Conservation (phyloP, 1,140 invertebrate species). For the Megalonaias nervosa region DNA sequence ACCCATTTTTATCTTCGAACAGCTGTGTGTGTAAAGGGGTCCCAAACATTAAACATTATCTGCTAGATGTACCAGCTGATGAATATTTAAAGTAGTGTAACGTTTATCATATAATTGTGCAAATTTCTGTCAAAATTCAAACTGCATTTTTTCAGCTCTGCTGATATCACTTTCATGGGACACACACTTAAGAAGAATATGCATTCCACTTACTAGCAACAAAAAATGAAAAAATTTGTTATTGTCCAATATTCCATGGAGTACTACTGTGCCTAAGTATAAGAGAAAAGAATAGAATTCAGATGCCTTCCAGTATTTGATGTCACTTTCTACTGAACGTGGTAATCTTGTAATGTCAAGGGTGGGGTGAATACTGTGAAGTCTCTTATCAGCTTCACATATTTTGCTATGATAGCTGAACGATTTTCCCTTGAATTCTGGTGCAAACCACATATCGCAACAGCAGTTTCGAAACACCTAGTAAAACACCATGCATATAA, state of each 20-base stretch:
- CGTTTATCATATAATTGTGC: slow-evolving; percentile 18
- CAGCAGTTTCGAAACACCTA: slow-evolving; percentile 31
- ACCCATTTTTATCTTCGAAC: slow-evolving; percentile 30
- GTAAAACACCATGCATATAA: background rate
- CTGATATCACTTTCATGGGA: slow-evolving; percentile 7
- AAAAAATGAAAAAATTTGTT: slow-evolving; percentile 15
- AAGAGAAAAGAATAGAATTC: slow-evolving; percentile 33
- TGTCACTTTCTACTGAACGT: slow-evolving; percentile 25
- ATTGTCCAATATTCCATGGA: slow-evolving; percentile 21
- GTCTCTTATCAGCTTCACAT: slow-evolving; percentile 5
- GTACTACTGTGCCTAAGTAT: slow-evolving; percentile 25
- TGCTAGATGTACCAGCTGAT: slow-evolving; percentile 10
- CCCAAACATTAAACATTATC: slow-evolving; percentile 22
- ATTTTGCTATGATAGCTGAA: slow-evolving; percentile 1
- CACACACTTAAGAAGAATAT: slow-evolving; percentile 13
- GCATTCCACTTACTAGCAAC: slow-evolving; percentile 9
- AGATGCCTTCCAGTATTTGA: slow-evolving; percentile 41
- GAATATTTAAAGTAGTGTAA: slow-evolving; percentile 29
- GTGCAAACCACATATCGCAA: slow-evolving; percentile 32
- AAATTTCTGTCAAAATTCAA: slow-evolving; percentile 18
- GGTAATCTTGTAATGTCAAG: slow-evolving; percentile 34
- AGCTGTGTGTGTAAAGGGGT: slow-evolving; percentile 24
- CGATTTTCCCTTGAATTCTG: background rate
- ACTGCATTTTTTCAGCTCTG: slow-evolving; percentile 18
- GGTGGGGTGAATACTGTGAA: slow-evolving; percentile 9